phyloP scores from a whole-genome alignment of 2,113 vertebrate species.

The Prunella himalayana region DNA sequence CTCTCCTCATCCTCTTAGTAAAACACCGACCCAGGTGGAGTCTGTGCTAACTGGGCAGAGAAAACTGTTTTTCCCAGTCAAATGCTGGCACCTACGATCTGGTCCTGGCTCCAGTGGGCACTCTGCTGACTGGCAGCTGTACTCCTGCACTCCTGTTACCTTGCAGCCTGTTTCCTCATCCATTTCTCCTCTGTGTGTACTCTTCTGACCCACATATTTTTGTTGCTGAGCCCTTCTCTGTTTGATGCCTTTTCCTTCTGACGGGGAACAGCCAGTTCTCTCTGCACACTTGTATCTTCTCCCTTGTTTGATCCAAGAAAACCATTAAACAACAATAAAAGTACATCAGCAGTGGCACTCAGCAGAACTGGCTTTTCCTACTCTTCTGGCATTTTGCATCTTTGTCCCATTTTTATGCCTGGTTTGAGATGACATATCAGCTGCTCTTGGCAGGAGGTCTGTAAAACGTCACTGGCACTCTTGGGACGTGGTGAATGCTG shows the following conservation, averaged over 20 bases:
- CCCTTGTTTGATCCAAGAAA: background rate
- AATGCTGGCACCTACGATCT: fast-evolving
- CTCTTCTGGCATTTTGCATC: background rate
- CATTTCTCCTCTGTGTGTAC: background rate
- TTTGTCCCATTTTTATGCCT: background rate
- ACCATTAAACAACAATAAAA: background rate
- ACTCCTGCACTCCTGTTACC: background rate
- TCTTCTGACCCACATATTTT: background rate
- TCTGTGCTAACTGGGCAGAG: background rate
- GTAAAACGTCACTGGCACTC: background rate
- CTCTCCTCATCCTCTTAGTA: background rate
- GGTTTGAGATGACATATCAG: background rate
- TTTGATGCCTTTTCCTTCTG: background rate
- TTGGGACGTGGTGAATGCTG: background rate
- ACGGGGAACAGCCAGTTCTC: background rate
- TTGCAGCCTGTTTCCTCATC: background rate
- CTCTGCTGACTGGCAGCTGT: background rate
- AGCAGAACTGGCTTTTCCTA: background rate
- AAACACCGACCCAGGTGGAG: background rate
- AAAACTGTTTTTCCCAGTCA: background rate
- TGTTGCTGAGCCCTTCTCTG: background rate
- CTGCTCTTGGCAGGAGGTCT: background rate
- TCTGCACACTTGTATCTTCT: background rate
- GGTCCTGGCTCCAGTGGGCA: background rate
- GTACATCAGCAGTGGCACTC: background rate